Evolutionary conservation across 2,113 vertebrate genomes (phyloP).

Genomic region (Cisticola juncidis): DNA sequence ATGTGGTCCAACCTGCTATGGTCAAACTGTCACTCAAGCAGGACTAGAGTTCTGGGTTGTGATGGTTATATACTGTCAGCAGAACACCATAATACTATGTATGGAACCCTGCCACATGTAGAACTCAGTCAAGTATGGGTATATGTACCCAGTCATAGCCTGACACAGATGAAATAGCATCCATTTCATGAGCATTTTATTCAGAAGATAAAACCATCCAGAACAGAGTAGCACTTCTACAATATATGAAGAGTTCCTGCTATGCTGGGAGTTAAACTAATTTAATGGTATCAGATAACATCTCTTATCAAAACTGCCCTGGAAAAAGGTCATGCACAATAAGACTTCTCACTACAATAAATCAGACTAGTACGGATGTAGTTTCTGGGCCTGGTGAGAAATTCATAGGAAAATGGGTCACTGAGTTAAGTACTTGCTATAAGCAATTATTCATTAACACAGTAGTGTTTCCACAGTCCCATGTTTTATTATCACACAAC

Average conservation of each 20-base stretch:
- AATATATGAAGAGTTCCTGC: background rate
- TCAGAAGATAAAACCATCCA: background rate
- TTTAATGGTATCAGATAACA: background rate
- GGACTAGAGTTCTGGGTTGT: background rate
- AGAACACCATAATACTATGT: background rate
- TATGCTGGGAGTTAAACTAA: background rate
- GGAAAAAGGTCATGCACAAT: background rate
- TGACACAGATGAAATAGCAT: background rate
- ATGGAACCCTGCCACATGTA: background rate
- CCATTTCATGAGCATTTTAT: background rate
- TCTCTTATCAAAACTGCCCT: background rate
- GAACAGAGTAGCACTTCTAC: background rate
- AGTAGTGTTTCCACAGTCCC: background rate
- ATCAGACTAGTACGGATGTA: background rate
- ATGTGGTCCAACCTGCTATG: background rate
- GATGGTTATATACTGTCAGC: background rate
- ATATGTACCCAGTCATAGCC: background rate
- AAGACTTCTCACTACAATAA: background rate
- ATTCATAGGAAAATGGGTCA: conserved; percentile 20
- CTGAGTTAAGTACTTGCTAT: background rate
- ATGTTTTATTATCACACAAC: conserved; percentile 20
- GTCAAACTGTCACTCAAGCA: background rate
- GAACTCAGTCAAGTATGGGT: background rate
- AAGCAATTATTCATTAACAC: conserved; percentile 2
- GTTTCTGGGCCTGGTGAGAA: background rate